phyloP scores from a whole-genome alignment of 2,113 vertebrate species.

The Tyrannus savana region DNA sequence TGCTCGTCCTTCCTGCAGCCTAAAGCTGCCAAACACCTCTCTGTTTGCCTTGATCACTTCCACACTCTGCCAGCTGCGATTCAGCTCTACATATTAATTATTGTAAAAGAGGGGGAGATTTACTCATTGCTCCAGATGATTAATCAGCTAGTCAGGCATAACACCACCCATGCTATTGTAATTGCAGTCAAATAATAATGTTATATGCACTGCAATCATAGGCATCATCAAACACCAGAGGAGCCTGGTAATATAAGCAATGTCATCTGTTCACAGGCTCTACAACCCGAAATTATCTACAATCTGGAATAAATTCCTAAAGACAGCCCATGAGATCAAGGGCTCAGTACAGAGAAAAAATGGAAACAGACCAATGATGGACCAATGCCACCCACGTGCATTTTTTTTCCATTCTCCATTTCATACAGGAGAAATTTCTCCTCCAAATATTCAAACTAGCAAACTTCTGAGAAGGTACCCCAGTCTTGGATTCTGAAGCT shows the following conservation, averaged over 20 bases:
- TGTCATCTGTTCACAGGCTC: background rate
- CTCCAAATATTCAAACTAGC: background rate
- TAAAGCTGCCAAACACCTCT: background rate
- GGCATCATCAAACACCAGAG: background rate
- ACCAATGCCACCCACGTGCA: background rate
- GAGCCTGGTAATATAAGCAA: background rate
- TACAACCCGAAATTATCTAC: background rate
- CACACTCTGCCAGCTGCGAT: background rate
- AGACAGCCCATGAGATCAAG: background rate
- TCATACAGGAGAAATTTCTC: background rate
- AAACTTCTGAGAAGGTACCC: background rate
- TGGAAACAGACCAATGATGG: background rate
- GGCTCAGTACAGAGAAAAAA: background rate
- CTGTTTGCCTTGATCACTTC: background rate
- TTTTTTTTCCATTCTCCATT: background rate
- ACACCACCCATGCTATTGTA: constrained; percentile 12
- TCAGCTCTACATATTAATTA: constrained; percentile 12
- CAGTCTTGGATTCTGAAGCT: background rate
- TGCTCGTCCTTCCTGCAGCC: background rate
- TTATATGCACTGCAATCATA: background rate
- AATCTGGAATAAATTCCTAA: background rate
- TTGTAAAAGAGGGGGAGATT: background rate
- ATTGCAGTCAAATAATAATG: constrained; percentile 2
- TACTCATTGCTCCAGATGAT: constrained; percentile 31
- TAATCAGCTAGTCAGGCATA: constrained; percentile 45